Conservation (phyloP, 2,888 invertebrate genomes). For the Scaptomyza tumidula region DNA sequence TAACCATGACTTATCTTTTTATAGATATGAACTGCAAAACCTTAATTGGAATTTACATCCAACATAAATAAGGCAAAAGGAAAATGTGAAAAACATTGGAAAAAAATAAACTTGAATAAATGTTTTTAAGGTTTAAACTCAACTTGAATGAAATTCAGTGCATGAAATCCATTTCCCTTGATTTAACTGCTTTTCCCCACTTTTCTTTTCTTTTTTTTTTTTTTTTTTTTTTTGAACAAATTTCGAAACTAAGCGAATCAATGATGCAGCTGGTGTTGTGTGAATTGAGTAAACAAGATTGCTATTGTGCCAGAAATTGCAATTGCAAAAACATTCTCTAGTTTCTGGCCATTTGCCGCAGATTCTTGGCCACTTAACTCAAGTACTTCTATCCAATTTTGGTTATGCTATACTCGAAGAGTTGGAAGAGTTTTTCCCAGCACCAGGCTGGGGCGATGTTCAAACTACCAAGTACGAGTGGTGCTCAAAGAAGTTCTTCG, state of each 20-base stretch:
- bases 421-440: constrained; percentile 26
- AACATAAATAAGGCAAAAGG: constrained; percentile 28
- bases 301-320: constrained; percentile 33
- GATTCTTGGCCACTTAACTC: constrained; percentile 52
- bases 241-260: constrained; percentile 33
- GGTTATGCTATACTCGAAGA: constrained; percentile 48
- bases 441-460: constrained; percentile 15
- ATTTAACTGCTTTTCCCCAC: background rate
- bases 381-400: constrained; percentile 61
- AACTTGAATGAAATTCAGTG: background rate
- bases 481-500: constrained; percentile 24
- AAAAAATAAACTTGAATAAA: background rate
- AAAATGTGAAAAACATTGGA: constrained; percentile 3
- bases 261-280: constrained; percentile 9
- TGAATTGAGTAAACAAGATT: constrained; percentile 22
- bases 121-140: background rate
- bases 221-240: constrained; percentile 1
- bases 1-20: constrained; percentile 54
- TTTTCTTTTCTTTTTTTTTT: constrained; percentile 10
- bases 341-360: constrained; percentile 51
- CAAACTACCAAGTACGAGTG: constrained; percentile 17
- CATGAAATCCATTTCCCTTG: background rate
- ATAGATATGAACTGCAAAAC: constrained; percentile 31
- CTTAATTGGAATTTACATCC: constrained; percentile 70
- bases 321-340: constrained; percentile 36